Percentiles rank a stretch among this genome's conserved stretches.
phyloP scores from a whole-genome alignment of 2,113 vertebrate genomes.

The Channa maculata region DNA sequence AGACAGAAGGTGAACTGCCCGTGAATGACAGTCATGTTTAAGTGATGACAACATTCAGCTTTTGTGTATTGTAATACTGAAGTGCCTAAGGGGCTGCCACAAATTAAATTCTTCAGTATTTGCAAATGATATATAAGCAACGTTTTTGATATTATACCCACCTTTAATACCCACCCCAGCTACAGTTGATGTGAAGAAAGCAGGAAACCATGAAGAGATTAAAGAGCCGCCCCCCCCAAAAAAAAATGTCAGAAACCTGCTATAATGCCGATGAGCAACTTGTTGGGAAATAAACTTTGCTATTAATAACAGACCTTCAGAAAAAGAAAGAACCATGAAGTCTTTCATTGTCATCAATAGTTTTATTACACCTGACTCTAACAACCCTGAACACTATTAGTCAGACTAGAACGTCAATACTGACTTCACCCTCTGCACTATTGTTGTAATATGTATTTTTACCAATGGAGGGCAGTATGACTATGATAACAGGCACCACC shows the following conservation, averaged over 20 bases:
- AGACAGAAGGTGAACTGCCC: not conserved
- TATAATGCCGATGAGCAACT: not conserved
- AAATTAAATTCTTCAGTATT: not conserved
- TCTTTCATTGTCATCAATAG: constrained; percentile 5
- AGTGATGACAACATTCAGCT: constrained; percentile 22
- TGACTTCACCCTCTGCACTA: not conserved
- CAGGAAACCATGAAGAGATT: not conserved
- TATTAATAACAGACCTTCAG: not conserved
- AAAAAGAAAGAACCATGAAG: not conserved
- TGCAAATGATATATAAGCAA: not conserved
- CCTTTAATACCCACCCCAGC: not conserved
- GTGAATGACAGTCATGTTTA: constrained; percentile 6
- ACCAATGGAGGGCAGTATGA: constrained; percentile 85
- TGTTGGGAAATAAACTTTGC: not conserved
- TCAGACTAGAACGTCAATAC: constrained; percentile 18
- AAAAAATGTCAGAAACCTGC: fast-evolving
- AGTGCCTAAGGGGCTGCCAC: not conserved
- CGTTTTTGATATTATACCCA: not conserved
- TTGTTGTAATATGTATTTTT: constrained; percentile 58
- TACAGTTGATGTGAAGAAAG: not conserved
- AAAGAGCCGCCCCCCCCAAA: not conserved
- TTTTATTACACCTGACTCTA: constrained; percentile 22
- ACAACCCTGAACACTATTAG: constrained; percentile 21
- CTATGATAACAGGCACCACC: constrained; percentile 62
- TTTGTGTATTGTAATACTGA: not conserved